These are phyloP conservation scores for Bombus soroeensis DNA, from an alignment of 1,140 invertebrate genomes.

Conservation along the genomic window DNA sequence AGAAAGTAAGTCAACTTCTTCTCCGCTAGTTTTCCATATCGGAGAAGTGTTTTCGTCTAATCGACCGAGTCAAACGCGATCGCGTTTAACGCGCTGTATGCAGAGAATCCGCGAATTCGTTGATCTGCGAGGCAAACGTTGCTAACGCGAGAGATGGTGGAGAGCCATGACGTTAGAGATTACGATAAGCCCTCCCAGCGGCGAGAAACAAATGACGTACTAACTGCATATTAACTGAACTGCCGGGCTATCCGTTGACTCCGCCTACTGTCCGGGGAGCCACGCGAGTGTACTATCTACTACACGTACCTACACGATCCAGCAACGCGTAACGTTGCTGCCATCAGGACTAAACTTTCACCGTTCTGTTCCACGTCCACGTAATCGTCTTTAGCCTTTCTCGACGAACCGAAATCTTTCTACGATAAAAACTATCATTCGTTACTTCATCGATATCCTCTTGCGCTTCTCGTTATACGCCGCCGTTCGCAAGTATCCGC, in stretches of 20 bases:
- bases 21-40: not conserved
- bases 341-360: conserved; percentile 60
- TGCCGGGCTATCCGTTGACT: conserved; percentile 49
- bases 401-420: conserved; percentile 64
- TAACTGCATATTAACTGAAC: conserved; percentile 70
- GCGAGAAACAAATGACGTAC: conserved; percentile 72
- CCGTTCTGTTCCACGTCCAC: conserved; percentile 18
- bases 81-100: not conserved
- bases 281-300: conserved; percentile 11
- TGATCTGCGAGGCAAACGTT: not conserved
- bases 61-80: no score
- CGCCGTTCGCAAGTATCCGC: no score
- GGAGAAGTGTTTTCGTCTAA: not conserved
- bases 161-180: conserved; percentile 61
- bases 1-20: no score
- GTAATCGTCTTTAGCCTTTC: conserved; percentile 68
- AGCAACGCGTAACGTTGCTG: conserved; percentile 6
- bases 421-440: conserved; percentile 37
- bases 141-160: conserved; percentile 52
- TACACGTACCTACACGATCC: conserved; percentile 34
- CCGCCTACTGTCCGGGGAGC: conserved; percentile 47
- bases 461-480: not conserved
- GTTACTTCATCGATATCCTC: not conserved
- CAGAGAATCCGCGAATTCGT: conserved; percentile 4
- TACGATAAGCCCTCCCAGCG: conserved; percentile 65